phyloP scores from a whole-genome alignment of 2,113 vertebrate genomes.

The Crypturellus undulatus region DNA sequence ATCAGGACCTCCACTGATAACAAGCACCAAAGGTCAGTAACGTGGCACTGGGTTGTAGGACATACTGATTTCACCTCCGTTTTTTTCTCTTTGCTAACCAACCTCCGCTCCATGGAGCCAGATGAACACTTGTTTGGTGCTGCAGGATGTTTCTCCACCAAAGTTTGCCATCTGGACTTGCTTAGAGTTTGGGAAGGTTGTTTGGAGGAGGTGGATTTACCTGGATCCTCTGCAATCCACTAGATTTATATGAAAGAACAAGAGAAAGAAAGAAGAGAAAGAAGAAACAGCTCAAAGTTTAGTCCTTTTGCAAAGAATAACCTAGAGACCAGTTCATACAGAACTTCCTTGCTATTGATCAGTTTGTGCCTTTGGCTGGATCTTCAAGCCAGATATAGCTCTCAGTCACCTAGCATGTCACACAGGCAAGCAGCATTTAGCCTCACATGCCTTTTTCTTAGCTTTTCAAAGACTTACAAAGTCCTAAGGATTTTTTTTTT shows the following conservation, averaged over 20 bases:
- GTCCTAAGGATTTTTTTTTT: neutral
- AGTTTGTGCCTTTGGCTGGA: neutral
- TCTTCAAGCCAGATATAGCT: neutral
- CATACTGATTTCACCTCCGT: neutral
- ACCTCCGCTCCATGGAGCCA: neutral
- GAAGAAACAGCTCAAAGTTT: neutral
- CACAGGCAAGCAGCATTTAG: neutral
- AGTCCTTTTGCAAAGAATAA: neutral
- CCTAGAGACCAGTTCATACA: neutral
- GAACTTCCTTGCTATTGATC: neutral
- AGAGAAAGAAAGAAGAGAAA: neutral
- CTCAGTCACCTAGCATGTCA: neutral
- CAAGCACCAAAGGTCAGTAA: neutral
- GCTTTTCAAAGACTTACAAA: neutral
- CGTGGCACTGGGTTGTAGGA: fast-evolving
- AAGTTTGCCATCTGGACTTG: neutral
- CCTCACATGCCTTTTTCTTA: neutral
- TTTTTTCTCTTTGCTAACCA: neutral
- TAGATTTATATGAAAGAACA: neutral
- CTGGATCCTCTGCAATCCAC: neutral
- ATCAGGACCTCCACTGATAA: neutral
- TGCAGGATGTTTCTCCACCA: neutral
- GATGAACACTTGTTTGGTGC: neutral
- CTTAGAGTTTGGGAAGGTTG: neutral
- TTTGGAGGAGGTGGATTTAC: neutral